Evolutionary conservation across 2,113 vertebrate genomes (phyloP), one percentile per base, ranked within the genome.

Genomic region (Tyto alba): DNA sequence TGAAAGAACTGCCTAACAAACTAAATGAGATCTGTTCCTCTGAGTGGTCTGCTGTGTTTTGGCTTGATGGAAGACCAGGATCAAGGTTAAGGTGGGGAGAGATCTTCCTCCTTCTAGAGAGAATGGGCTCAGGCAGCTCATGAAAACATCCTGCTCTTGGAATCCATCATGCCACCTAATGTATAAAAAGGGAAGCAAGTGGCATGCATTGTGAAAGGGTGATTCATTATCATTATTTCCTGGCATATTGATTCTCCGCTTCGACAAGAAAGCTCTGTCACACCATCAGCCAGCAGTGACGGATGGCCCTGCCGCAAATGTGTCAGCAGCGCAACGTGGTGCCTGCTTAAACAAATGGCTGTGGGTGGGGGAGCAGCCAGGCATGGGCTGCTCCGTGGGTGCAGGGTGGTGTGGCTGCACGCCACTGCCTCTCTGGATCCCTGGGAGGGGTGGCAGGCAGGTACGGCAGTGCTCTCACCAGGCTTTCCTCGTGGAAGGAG

Each of bases 211-310:
- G 79, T 18, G 34, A 41, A 11, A 21, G 34, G 48, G 95, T 88
- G 87, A 66, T 97, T 95, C 78, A 32, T 98, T 98, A 92, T 97
- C 97, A 94, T 98, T 97, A 97, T 92, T 86, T 62, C 55, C 48
- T 94, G 93, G 92, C 94, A 91, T 96, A 96, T 98, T 97, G 98
- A 97, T 97, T 98, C 97, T 57, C 88, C 18, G 55, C 94, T 94
- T 72, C 20, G 73, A 95, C 95, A 96, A 77, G 96, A 74, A 87
- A 85, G 93, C 48, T 56, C 95, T 71, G 21, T 89, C 96, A 96
- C n/a, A 7, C n/a, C 7, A 1, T 82, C 88, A 93, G 95, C 79
- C 2, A 0, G 89, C 10, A 0, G 40, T 95, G 97, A 97, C 0
- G 53, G 89, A 97, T 96, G 91, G 95, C 66, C 88, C 88, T 62